A percentile compares a stretch with the other conserved stretches of the same genome.
phyloP scores from a whole-genome alignment of 2,888 invertebrate genomes.

The Gandaritis pyraliata region DNA sequence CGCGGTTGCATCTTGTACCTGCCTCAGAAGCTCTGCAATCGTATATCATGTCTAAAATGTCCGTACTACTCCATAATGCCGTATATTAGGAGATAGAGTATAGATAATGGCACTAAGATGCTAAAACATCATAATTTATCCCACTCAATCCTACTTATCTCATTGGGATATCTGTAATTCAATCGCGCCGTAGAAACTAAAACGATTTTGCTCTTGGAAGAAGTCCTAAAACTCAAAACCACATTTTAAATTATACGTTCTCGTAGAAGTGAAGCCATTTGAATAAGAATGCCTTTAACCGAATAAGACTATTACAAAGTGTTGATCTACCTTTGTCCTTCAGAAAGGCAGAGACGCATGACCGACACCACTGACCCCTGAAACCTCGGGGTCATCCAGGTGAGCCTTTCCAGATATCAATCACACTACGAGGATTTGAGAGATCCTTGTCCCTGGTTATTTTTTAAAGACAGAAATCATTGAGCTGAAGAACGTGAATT shows the following conservation, averaged over 20 bases:
- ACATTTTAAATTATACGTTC: not conserved
- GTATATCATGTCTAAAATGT: conserved; percentile 29
- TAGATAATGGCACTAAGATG: conserved; percentile 7
- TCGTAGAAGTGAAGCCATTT: not conserved
- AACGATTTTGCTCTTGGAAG: too few relatives aligned
- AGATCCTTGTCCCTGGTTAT: not conserved
- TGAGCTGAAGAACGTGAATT: too few relatives aligned
- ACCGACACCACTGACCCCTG: conserved; percentile 39
- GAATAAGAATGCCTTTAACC: conserved; percentile 1
- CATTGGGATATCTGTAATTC: too few relatives aligned
- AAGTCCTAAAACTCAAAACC: too few relatives aligned
- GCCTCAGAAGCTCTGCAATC: conserved; percentile 28
- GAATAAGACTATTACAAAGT: conserved; percentile 10
- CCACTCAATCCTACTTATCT: not conserved
- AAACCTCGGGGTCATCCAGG: conserved; percentile 29
- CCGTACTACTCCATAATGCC: conserved; percentile 9
- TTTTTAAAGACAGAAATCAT: not conserved
- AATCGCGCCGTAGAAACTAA: too few relatives aligned
- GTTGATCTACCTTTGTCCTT: conserved; percentile 22
- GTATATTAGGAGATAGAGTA: conserved; percentile 16
- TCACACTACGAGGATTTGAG: conserved; percentile 12
- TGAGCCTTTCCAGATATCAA: conserved; percentile 31
- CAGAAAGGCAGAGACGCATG: conserved; percentile 33
- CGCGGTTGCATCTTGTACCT: conserved; percentile 26
- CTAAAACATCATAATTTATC: conserved; percentile 15